Conservation (phyloP, 1,140 invertebrate genomes). For the Frieseomelitta varia region DNA sequence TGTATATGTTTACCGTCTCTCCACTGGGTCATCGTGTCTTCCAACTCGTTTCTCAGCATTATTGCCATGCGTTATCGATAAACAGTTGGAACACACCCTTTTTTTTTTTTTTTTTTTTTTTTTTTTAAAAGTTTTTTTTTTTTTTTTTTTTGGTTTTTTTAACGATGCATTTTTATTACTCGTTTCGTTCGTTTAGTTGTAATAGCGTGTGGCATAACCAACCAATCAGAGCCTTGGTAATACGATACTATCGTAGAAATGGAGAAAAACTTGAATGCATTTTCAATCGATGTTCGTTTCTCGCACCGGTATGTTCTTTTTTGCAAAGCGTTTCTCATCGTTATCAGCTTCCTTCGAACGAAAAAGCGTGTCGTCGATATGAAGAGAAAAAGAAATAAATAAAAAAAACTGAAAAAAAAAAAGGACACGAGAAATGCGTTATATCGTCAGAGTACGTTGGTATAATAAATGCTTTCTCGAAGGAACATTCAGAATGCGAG, state of each 20-base stretch:
- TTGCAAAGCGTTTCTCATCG: not conserved
- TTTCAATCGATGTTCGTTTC: constrained; percentile 12
- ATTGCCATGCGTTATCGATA: not conserved
- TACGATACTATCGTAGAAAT: not conserved
- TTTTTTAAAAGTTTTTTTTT: too few species aligned
- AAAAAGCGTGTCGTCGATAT: too few species aligned
- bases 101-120: too few species aligned
- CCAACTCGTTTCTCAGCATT: not conserved
- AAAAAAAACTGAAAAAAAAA: too few species aligned
- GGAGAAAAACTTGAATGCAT: not conserved
- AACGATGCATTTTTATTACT: not conserved
- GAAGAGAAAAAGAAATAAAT: too few species aligned
- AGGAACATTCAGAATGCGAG: not conserved
- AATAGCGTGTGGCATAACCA: constrained; percentile 9
- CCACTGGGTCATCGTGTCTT: not conserved
- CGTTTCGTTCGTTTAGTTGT: not conserved
- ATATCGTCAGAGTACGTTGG: not conserved
- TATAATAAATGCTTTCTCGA: not conserved
- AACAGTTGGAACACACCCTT: not conserved
- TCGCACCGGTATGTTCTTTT: not conserved
- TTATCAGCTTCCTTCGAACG: too few species aligned
- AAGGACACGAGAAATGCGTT: not conserved
- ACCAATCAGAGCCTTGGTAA: not conserved
- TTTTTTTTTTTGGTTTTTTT: not conserved
- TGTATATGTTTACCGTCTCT: not conserved